A percentile compares a stretch with the other conserved stretches of the same genome.
Conservation (phyloP, 2,113 vertebrate genomes). For the Cyphomyrus plagiostoma region DNA sequence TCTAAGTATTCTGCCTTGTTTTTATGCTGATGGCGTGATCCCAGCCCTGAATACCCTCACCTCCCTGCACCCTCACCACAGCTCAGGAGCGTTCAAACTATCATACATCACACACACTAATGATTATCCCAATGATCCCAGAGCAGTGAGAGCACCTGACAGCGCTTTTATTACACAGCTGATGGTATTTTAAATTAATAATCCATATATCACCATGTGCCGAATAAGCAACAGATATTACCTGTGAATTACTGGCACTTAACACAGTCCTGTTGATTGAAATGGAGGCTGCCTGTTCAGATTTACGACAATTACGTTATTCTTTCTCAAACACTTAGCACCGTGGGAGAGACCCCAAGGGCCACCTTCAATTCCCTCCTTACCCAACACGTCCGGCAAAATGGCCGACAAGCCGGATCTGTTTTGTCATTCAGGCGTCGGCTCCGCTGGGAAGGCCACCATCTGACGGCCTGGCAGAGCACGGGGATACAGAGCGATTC, state of each 20-base stretch:
- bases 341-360: constrained; percentile 21
- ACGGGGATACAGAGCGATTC: constrained; percentile 46
- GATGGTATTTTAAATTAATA: background rate
- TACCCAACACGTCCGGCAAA: constrained; percentile 16
- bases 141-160: background rate
- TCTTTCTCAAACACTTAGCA: background rate
- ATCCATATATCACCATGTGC: background rate
- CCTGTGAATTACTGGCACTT: background rate
- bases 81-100: background rate
- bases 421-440: constrained; percentile 35
- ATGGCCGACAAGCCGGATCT: constrained; percentile 29
- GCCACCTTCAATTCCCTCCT: background rate
- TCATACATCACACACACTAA: background rate
- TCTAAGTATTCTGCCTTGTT: constrained; percentile 12
- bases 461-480: constrained; percentile 32
- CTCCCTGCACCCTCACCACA: background rate
- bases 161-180: background rate
- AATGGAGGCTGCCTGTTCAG: background rate
- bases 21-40: constrained; percentile 3
- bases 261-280: background rate
- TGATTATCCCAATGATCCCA: background rate
- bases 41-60: background rate
- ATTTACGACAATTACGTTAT: background rate
- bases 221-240: constrained; percentile 1
- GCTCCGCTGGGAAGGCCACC: constrained; percentile 20